Percentiles rank a stretch among this genome's conserved stretches.
Conservation (phyloP, 1,140 invertebrate species). For the Samia ricini region DNA sequence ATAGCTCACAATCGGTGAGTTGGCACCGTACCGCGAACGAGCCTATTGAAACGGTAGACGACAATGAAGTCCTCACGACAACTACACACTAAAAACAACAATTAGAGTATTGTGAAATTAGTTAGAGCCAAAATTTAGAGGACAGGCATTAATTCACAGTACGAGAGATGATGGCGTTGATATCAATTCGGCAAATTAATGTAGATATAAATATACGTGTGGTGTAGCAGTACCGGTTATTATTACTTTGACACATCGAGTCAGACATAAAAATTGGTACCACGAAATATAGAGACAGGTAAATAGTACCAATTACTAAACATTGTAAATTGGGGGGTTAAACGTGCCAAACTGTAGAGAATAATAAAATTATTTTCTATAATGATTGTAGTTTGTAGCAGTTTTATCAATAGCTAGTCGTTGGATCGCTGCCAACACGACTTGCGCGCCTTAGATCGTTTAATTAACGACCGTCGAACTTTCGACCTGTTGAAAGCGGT, state of each 20-base stretch:
- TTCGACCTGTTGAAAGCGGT: slow-evolving; percentile 73
- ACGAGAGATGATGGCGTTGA: slow-evolving; percentile 30
- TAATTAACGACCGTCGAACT: slow-evolving; percentile 75
- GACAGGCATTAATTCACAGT: slow-evolving; percentile 34
- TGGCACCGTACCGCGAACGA: slow-evolving; percentile 42
- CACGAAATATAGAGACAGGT: slow-evolving; percentile 27
- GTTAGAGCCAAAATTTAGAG: slow-evolving; percentile 40
- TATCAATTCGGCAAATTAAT: slow-evolving; percentile 35
- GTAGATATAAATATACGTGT: slow-evolving; percentile 17
- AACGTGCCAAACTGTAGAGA: slow-evolving; percentile 27
- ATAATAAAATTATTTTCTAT: slow-evolving; percentile 44
- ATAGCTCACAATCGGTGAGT: slow-evolving; percentile 56
- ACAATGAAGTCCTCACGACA: slow-evolving; percentile 54
- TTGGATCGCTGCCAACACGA: slow-evolving; percentile 62
- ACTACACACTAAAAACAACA: slow-evolving; percentile 36
- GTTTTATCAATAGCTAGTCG: slow-evolving; percentile 64
- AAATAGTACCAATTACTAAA: slow-evolving; percentile 32
- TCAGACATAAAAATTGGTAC: slow-evolving; percentile 2
- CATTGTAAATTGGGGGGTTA: slow-evolving; percentile 44
- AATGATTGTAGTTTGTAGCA: slow-evolving; percentile 49
- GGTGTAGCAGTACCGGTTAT: slow-evolving; percentile 27
- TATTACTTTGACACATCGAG: slow-evolving; percentile 17
- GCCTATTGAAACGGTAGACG: slow-evolving; percentile 45
- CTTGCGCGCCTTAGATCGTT: slow-evolving; percentile 66
- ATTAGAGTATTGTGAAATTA: slow-evolving; percentile 56